Evolutionary conservation across 2,888 invertebrate species (phyloP).

Genomic region (Rotaria socialis): DNA sequence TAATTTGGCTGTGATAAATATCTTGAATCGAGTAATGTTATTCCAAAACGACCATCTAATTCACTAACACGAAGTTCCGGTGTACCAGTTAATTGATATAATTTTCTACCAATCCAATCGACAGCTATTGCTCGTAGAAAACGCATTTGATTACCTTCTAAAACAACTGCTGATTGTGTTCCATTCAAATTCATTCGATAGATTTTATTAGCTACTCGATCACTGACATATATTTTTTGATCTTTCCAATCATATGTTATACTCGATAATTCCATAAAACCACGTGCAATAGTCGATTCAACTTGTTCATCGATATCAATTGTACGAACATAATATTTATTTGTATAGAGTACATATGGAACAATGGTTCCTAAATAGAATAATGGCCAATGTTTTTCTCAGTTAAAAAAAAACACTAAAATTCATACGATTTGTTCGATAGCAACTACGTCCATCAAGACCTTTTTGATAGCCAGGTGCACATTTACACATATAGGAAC

Average conservation of each 20-base stretch:
- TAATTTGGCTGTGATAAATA: slow-evolving; percentile 36
- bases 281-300: not conserved
- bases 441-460: not conserved
- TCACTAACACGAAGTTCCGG: slow-evolving; percentile 63
- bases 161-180: slow-evolving; percentile 47
- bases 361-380: slow-evolving; percentile 6
- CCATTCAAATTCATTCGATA: slow-evolving; percentile 58
- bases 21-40: slow-evolving; percentile 17
- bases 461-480: slow-evolving; percentile 68
- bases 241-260: slow-evolving; percentile 35
- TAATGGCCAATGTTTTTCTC: not conserved
- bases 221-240: slow-evolving; percentile 18
- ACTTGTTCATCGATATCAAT: slow-evolving; percentile 14
- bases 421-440: slow-evolving; percentile 50
- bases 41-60: slow-evolving; percentile 80
- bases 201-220: slow-evolving; percentile 49
- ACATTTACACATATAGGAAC: slow-evolving; percentile 91
- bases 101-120: slow-evolving; percentile 30
- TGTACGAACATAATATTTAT: slow-evolving; percentile 10
- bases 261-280: not conserved
- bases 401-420: slow-evolving; percentile 49
- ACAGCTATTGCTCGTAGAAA: not conserved
- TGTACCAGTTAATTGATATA: not conserved
- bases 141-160: not conserved
- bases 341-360: slow-evolving; percentile 2